Base-by-base conservation (phyloP, 2,113 vertebrate genomes). In the Hydrochoerus hydrochaeris region DNA sequence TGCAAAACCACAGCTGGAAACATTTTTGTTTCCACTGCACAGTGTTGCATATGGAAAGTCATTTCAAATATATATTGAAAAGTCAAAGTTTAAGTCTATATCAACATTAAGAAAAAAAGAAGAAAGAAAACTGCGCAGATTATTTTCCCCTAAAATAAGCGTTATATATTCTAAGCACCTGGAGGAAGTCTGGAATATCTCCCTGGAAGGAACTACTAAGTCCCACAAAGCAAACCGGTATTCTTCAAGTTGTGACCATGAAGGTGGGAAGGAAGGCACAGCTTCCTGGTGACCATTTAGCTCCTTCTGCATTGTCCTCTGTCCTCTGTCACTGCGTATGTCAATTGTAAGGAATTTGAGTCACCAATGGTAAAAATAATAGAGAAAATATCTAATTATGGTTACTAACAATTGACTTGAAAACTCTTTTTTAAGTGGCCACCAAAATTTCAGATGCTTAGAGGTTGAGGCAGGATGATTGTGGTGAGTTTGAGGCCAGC, bases 1-100 rank as follows among this genome's bases (percentile, higher is more conserved):
- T 97, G 93, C 30, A 92, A 78, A 85, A 58, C n/a, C 87, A 46
- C 95, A 96, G 95, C 96, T 97, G 92, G 94, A 97, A 97, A 94
- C 57, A 77, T 44, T 95, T 87, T 90, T 96, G 69, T 52, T 82
- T 95, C 85, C 95, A 54, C 95, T 95, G 84, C 93, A 78, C 87
- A n/a, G 73, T 91, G 85, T 93, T 95, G 65, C 35, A 80, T 75
- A 95, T 80, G 14, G 78, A 95, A 22, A 86, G 78, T 94, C 88
- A 95, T 65, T 92, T 85, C 77, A 77, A 94, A 97, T 91, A 93
- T 58, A 93, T 60, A 91, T 63, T 84, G 83, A 96, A 96, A 97
- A 91, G 67, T 63, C 90, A 95, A 96, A 90, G 63, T 30, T 95
- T 96, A 96, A 57, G 83, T 87, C 87, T 93, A 91, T 52, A 96